Evolutionary conservation across 2,113 vertebrate genomes (phyloP).

Genomic region (Ctenodactylus gundi): DNA sequence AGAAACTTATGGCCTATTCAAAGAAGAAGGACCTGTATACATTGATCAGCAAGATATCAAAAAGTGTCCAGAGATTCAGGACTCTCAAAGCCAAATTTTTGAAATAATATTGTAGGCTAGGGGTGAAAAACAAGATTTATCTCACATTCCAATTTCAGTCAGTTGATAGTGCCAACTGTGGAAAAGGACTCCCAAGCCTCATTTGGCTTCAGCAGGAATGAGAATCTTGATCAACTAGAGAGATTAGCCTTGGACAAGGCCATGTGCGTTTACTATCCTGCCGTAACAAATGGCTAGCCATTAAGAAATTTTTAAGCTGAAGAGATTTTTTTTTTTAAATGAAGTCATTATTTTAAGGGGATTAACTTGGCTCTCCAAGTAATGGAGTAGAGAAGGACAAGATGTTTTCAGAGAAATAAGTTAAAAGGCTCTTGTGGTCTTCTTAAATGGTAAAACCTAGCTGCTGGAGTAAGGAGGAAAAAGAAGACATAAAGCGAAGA

Average conservation of each 20-base stretch:
- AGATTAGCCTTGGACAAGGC: neutral
- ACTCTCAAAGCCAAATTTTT: neutral
- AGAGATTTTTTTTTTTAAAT: neutral
- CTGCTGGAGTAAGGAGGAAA: neutral
- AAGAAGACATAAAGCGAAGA: neutral
- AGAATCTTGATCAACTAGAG: neutral
- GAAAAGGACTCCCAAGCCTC: neutral
- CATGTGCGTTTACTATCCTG: neutral
- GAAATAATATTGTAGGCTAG: neutral
- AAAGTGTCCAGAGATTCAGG: neutral
- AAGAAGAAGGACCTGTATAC: neutral
- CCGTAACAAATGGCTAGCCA: neutral
- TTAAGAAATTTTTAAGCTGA: neutral
- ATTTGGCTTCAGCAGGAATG: neutral
- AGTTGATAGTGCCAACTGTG: neutral
- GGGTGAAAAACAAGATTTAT: neutral
- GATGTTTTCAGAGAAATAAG: constrained; percentile 36
- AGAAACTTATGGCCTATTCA: neutral
- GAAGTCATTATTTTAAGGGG: neutral
- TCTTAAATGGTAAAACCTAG: neutral
- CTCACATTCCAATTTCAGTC: neutral
- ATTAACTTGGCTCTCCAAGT: neutral
- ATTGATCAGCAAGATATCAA: neutral
- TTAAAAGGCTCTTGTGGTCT: neutral
- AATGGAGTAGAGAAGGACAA: neutral